phyloP scores from a whole-genome alignment of 1,140 invertebrate genomes.

The Bursaphelenchus mucronatus region DNA sequence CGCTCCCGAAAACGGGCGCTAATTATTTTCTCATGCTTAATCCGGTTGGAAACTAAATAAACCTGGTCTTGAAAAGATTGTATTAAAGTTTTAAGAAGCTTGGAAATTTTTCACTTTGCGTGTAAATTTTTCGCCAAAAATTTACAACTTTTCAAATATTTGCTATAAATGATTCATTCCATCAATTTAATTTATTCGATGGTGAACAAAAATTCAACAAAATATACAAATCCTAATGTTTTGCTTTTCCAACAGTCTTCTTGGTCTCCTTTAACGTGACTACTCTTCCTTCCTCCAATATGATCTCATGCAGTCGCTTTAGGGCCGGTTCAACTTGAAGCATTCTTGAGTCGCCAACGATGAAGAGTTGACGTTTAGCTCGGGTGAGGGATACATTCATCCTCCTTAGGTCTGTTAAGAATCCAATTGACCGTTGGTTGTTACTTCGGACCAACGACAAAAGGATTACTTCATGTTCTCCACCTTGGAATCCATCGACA shows the following conservation, averaged over 20 bases:
- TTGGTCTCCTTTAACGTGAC: background rate
- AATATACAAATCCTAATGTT: background rate
- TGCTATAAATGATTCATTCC: no score
- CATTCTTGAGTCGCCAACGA: constrained; percentile 16
- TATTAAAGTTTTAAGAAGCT: no score
- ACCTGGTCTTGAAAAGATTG: background rate
- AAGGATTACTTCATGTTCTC: constrained; percentile 21
- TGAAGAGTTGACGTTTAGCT: constrained; percentile 9
- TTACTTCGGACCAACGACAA: constrained; percentile 27
- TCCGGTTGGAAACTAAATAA: no score
- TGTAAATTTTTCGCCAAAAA: no score
- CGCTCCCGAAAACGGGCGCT: no score
- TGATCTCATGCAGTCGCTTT: background rate
- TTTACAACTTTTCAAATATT: no score
- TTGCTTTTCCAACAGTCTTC: background rate
- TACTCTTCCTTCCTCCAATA: background rate
- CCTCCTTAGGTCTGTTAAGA: constrained; percentile 4
- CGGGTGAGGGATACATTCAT: constrained; percentile 19
- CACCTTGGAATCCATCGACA: constrained; percentile 29
- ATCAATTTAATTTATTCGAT: no score
- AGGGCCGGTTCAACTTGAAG: background rate
- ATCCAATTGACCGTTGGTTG: constrained; percentile 1
- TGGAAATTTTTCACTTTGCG: no score
- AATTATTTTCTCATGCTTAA: no score
- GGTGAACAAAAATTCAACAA: background rate